phyloP scores from a whole-genome alignment of 2,797 vertebrate genomes.

The Podarcis lilfordi region DNA sequence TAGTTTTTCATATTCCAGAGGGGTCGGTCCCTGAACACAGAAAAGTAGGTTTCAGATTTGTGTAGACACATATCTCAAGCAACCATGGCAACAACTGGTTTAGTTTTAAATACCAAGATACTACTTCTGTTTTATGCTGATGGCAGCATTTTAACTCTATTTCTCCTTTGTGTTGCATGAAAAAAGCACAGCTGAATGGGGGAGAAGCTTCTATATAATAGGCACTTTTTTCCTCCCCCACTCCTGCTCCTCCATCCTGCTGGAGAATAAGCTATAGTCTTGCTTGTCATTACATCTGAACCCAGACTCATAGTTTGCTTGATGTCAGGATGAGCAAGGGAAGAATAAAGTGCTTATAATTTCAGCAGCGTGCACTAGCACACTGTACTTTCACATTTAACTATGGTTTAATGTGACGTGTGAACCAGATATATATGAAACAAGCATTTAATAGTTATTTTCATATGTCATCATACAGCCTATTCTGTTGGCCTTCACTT shows the following conservation, averaged over 20 bases:
- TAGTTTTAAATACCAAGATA: slow-evolving; percentile 15
- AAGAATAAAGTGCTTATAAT: too few species aligned
- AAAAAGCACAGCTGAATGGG: not conserved
- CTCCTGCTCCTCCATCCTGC: too few species aligned
- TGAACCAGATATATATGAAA: not conserved
- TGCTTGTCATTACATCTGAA: too few species aligned
- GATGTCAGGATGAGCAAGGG: too few species aligned
- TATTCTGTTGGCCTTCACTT: not conserved
- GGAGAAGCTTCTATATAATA: not conserved
- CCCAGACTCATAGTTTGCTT: too few species aligned
- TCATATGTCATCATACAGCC: not conserved
- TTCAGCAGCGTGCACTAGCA: too few species aligned
- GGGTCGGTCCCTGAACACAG: too few species aligned
- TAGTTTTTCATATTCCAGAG: too few species aligned
- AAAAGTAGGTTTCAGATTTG: not conserved
- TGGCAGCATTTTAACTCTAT: not conserved
- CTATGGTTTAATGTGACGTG: too few species aligned
- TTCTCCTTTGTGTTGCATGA: slow-evolving; percentile 2
- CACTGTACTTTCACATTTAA: too few species aligned
- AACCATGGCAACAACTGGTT: not conserved
- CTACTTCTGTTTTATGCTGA: not conserved
- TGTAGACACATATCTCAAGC: not conserved
- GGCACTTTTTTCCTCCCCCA: too few species aligned
- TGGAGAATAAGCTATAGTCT: too few species aligned
- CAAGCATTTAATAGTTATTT: not conserved